phyloP scores from a whole-genome alignment of 2,113 vertebrate species.

The Candoia aspera region DNA sequence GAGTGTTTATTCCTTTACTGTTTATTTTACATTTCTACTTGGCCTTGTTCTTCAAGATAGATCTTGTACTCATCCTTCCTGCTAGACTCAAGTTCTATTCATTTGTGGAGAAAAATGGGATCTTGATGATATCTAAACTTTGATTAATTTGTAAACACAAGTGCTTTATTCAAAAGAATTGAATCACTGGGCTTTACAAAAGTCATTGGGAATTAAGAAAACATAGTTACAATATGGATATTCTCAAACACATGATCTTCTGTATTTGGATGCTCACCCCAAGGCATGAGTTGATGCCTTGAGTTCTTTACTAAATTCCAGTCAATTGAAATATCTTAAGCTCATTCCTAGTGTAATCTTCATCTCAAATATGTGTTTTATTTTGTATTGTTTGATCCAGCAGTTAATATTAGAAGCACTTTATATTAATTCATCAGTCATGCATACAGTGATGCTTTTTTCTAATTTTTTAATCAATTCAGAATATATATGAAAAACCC shows the following conservation, averaged over 20 bases:
- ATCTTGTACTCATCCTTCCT: conserved; percentile 22
- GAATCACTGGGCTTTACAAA: conserved; percentile 22
- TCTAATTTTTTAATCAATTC: background rate
- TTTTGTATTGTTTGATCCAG: background rate
- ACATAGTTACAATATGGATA: background rate
- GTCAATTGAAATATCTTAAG: conserved; percentile 22
- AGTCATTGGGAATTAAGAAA: conserved; percentile 32
- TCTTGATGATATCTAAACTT: background rate
- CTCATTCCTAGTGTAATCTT: background rate
- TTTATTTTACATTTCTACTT: conserved; percentile 7
- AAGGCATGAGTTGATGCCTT: background rate
- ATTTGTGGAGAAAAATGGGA: background rate
- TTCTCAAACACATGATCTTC: background rate
- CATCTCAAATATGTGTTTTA: background rate
- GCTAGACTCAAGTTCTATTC: conserved; percentile 35
- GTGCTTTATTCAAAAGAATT: conserved; percentile 42
- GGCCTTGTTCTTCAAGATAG: background rate
- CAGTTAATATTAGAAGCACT: background rate
- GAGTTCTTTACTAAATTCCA: background rate
- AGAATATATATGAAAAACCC: background rate
- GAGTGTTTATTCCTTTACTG: background rate
- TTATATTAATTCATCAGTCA: background rate
- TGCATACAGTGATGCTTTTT: background rate
- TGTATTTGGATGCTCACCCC: accelerated
- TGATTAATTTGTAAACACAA: background rate